Percentiles rank a stretch among this genome's conserved stretches.
Conservation (phyloP, 1,140 invertebrate species). For the Drosophila ficusphila region DNA sequence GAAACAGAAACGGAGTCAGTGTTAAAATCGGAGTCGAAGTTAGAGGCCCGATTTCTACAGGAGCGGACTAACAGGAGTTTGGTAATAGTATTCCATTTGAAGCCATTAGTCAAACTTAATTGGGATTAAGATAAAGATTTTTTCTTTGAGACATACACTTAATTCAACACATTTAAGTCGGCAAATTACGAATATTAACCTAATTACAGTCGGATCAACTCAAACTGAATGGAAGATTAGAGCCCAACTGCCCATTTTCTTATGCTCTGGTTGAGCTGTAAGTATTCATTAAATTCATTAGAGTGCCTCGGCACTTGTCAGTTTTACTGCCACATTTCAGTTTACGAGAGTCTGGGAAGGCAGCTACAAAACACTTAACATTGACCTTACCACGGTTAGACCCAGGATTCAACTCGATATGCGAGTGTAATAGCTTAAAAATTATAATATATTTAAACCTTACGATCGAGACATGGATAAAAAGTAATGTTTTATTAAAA, state of each 20-base stretch:
- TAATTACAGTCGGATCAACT: neutral
- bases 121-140: neutral
- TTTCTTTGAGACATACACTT: neutral
- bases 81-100: neutral
- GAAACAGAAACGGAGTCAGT: constrained; percentile 10
- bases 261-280: constrained; percentile 11
- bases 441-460: neutral
- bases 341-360: neutral
- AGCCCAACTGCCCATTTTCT: constrained; percentile 4
- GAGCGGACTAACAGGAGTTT: constrained; percentile 4
- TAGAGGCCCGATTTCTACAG: constrained; percentile 2
- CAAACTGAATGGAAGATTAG: constrained; percentile 7
- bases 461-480: neutral
- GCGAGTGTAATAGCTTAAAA: neutral
- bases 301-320: constrained; percentile 7
- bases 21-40: neutral
- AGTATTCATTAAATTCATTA: constrained; percentile 13
- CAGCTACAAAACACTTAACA: neutral
- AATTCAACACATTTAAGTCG: neutral
- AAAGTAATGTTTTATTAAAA: neutral
- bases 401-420: neutral
- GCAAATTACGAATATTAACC: constrained; percentile 1
- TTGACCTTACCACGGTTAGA: constrained; percentile 1
- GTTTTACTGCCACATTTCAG: constrained; percentile 10
- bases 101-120: neutral